Evolutionary conservation across 23 tunicate genomes (phyloP).

Genomic region (Trididemnum nubilum): DNA sequence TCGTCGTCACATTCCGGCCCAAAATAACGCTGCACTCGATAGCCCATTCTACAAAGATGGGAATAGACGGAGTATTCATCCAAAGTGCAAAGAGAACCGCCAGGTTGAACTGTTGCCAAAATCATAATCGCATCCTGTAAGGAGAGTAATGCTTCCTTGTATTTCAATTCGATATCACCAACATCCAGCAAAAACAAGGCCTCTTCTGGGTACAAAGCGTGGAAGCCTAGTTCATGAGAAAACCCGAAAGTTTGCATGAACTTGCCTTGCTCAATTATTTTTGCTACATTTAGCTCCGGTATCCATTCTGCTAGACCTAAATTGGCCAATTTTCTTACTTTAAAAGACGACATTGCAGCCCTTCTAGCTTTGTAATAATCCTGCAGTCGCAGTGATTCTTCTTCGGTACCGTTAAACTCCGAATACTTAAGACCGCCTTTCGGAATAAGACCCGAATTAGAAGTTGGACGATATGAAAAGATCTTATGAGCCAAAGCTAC

Average conservation of each 20-base stretch:
- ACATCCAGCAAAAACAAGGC: conserved; percentile 80
- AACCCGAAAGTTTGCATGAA: conserved; percentile 79
- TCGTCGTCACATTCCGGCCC: background rate
- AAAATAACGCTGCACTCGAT: conserved; percentile 34
- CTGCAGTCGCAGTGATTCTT: conserved; percentile 22
- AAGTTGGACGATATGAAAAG: conserved; percentile 41
- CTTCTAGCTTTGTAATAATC: conserved; percentile 35
- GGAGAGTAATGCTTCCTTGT: conserved; percentile 50
- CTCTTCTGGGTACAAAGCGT: conserved; percentile 75
- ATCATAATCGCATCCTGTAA: conserved; percentile 70
- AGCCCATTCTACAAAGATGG: conserved; percentile 59
- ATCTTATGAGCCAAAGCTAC: conserved; percentile 35
- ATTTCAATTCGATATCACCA: conserved; percentile 73
- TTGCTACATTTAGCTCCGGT: conserved; percentile 56
- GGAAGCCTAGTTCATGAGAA: conserved; percentile 49
- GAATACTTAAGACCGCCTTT: conserved; percentile 74
- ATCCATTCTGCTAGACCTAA: conserved; percentile 82
- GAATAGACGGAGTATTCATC: conserved; percentile 72
- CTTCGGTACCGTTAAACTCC: conserved; percentile 3
- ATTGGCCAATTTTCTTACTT: conserved; percentile 65
- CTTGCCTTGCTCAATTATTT: conserved; percentile 72
- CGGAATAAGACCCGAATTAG: conserved; percentile 4
- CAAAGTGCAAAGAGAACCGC: conserved; percentile 28
- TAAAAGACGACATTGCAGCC: conserved; percentile 34
- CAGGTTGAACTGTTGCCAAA: conserved; percentile 5